These are phyloP conservation scores for Macrostomum lignano DNA, from an alignment of 1,140 invertebrate genomes.

Conservation along the genomic window DNA sequence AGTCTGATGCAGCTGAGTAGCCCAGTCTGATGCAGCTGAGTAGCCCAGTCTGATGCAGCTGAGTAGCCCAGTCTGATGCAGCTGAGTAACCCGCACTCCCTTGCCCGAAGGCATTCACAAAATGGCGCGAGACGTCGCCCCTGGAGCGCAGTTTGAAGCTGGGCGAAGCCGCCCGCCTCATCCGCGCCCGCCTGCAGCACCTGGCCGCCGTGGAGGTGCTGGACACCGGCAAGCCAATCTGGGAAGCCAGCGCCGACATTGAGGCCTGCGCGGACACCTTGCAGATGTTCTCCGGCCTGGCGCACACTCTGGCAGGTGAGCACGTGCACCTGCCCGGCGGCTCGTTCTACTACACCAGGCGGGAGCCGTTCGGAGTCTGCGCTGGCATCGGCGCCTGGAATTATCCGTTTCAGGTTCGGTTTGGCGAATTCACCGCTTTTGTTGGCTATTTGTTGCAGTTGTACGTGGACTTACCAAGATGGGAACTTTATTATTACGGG, in stretches of 20 bases:
- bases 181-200: slow-evolving; percentile 10
- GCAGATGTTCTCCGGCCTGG: slow-evolving; percentile 29
- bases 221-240: slow-evolving; percentile 31
- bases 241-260: slow-evolving; percentile 30
- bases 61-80: too few species aligned
- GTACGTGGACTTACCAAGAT: too few species aligned
- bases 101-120: too few species aligned
- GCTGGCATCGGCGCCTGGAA: slow-evolving; percentile 35
- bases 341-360: slow-evolving; percentile 24
- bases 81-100: too few species aligned
- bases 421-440: slow-evolving; percentile 31
- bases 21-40: too few species aligned
- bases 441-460: slow-evolving; percentile 32
- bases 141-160: too few species aligned
- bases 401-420: slow-evolving; percentile 34
- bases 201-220: slow-evolving; percentile 23
- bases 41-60: too few species aligned
- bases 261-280: slow-evolving; percentile 28
- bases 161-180: not conserved
- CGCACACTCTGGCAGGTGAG: slow-evolving; percentile 16
- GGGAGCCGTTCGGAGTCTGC: slow-evolving; percentile 33
- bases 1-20: too few species aligned
- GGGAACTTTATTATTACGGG: too few species aligned
- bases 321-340: slow-evolving; percentile 18
- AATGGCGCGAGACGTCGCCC: too few species aligned